Evolutionary conservation across 2,797 vertebrate genomes (phyloP).

Genomic region (Esox masquinongy): DNA sequence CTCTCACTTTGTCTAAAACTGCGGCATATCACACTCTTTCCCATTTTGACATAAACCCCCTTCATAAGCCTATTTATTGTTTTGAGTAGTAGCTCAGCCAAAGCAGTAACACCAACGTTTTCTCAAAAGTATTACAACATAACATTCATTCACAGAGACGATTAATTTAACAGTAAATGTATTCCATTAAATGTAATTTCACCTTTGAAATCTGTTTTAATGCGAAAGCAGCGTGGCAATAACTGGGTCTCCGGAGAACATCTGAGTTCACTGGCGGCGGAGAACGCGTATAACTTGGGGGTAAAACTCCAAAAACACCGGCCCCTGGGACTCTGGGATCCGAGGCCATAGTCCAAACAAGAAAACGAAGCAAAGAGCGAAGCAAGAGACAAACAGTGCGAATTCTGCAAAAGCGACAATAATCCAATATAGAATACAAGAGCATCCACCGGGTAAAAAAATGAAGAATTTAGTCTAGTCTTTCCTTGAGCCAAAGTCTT

Average conservation of each 20-base stretch:
- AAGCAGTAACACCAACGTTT: slow-evolving; percentile 2
- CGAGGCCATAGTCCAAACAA: slow-evolving; percentile 84
- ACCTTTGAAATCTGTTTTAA: slow-evolving; percentile 88
- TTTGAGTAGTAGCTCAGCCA: not conserved
- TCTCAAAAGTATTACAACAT: slow-evolving; percentile 11
- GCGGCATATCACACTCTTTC: not conserved
- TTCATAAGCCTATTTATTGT: not conserved
- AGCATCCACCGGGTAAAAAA: slow-evolving; percentile 74
- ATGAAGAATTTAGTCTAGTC: slow-evolving; percentile 66
- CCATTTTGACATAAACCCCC: slow-evolving; percentile 33
- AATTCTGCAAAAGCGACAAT: slow-evolving; percentile 67
- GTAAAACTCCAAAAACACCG: slow-evolving; percentile 79
- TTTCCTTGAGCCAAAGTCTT: slow-evolving; percentile 81
- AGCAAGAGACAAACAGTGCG: slow-evolving; percentile 59
- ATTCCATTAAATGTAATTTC: slow-evolving; percentile 42
- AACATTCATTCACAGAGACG: slow-evolving; percentile 34
- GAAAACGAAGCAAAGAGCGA: slow-evolving; percentile 55
- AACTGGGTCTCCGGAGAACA: slow-evolving; percentile 80
- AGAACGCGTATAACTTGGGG: slow-evolving; percentile 80
- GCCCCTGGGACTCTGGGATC: slow-evolving; percentile 79
- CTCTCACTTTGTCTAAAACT: not conserved
- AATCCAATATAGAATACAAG: slow-evolving; percentile 76
- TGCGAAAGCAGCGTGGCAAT: slow-evolving; percentile 85
- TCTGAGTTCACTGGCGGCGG: slow-evolving; percentile 73
- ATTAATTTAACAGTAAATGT: slow-evolving; percentile 52